These are phyloP conservation scores for Mythimna lalbum DNA, from an alignment of 2,888 invertebrate species.

Conservation along the genomic window DNA sequence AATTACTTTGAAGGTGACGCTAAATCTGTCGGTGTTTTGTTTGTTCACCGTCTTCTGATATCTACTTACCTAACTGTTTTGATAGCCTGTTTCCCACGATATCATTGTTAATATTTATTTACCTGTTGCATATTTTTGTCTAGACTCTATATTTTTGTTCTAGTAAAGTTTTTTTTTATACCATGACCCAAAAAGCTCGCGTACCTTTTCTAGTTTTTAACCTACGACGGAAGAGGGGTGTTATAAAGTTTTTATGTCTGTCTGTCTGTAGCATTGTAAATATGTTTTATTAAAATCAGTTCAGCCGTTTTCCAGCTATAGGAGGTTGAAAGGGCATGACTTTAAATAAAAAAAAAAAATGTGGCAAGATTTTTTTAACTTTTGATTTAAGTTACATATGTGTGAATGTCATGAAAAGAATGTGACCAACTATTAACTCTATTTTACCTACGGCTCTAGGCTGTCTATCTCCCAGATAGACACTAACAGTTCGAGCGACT, in stretches of 20 bases:
- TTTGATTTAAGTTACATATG: neutral
- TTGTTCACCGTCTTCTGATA: slow-evolving; percentile 12
- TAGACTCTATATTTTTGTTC: neutral
- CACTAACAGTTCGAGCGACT: slow-evolving; percentile 51
- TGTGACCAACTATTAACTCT: neutral
- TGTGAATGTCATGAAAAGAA: slow-evolving; percentile 7
- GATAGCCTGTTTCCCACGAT: neutral
- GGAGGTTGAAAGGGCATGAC: no score
- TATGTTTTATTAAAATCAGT: no score
- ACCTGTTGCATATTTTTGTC: neutral
- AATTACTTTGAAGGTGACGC: slow-evolving; percentile 60
- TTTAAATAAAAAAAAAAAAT: no score
- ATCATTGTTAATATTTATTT: neutral
- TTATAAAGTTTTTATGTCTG: no score
- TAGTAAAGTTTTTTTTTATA: neutral
- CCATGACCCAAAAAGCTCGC: neutral
- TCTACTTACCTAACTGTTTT: neutral
- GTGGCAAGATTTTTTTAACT: neutral
- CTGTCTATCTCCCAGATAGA: slow-evolving; percentile 13
- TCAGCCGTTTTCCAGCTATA: no score
- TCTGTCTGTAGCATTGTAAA: no score
- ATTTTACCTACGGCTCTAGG: slow-evolving; percentile 5
- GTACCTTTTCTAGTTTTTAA: neutral
- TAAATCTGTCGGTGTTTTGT: slow-evolving; percentile 60
- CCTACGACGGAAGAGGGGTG: no score